Evolutionary conservation across 1,140 invertebrate genomes (phyloP).

Genomic region (Cydia splendana): DNA sequence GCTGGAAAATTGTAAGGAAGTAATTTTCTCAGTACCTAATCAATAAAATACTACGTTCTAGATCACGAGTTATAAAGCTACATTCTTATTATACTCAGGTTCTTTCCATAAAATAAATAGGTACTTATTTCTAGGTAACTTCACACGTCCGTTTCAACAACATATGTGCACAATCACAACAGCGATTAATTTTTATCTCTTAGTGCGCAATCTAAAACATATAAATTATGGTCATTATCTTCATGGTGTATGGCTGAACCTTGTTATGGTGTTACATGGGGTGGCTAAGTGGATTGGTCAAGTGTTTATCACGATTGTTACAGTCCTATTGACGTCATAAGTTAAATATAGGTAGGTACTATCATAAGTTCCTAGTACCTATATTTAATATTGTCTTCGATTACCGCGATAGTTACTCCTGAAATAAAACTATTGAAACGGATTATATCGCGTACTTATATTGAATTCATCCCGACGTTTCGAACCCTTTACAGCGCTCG

Average conservation of each 20-base stretch:
- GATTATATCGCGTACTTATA: no score
- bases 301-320: slow-evolving; percentile 13
- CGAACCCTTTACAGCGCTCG: no score
- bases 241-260: background rate
- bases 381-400: no score
- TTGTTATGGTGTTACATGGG: background rate
- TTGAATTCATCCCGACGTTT: no score
- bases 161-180: no score
- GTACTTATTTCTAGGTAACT: background rate
- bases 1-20: background rate
- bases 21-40: background rate
- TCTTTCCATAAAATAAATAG: background rate
- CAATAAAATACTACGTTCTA: background rate
- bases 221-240: background rate
- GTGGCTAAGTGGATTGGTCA: background rate
- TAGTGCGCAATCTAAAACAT: background rate
- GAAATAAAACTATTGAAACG: no score
- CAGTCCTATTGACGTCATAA: slow-evolving; percentile 1
- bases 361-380: no score
- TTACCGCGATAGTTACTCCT: no score
- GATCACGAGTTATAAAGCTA: background rate
- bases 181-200: slow-evolving; percentile 1
- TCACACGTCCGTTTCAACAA: background rate
- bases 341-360: no score
- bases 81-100: background rate